These are phyloP conservation scores for Hyperoodon ampullatus DNA, from an alignment of 2,113 vertebrate genomes.

Conservation along the genomic window DNA sequence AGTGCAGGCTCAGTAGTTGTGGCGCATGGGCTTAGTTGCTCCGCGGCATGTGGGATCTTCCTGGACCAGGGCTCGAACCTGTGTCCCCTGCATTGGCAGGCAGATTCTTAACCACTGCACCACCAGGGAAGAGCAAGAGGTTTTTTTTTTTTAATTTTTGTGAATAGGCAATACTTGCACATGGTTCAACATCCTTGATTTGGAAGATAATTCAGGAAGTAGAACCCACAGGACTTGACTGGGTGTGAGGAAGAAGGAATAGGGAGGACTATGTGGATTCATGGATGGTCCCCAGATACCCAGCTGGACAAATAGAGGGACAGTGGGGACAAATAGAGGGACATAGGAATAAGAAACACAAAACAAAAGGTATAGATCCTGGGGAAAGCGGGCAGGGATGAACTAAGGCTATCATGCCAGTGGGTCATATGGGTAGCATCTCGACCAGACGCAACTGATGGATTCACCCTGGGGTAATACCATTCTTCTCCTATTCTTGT, in stretches of 20 bases:
- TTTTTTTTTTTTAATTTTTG: not conserved
- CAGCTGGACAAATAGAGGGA: not conserved
- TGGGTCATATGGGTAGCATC: not conserved
- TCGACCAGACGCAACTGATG: not conserved
- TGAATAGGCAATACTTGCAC: not conserved
- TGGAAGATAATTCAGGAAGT: not conserved
- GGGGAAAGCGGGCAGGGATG: too few relatives aligned
- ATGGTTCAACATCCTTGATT: not conserved
- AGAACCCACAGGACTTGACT: not conserved
- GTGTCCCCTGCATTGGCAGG: too few relatives aligned
- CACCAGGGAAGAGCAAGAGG: too few relatives aligned
- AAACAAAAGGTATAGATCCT: not conserved
- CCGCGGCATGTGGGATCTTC: too few relatives aligned
- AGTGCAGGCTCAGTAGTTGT: too few relatives aligned
- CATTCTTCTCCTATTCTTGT: not conserved
- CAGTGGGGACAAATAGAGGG: not conserved
- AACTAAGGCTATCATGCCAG: not conserved
- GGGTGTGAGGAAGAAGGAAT: not conserved
- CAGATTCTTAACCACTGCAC: too few relatives aligned
- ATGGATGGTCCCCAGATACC: not conserved
- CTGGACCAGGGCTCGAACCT: too few relatives aligned
- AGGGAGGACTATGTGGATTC: not conserved
- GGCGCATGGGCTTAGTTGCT: too few relatives aligned
- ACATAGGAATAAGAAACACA: not conserved
- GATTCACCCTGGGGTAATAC: not conserved